These are phyloP conservation scores for Malacosoma neustria DNA, from an alignment of 2,888 invertebrate species.

Conservation along the genomic window DNA sequence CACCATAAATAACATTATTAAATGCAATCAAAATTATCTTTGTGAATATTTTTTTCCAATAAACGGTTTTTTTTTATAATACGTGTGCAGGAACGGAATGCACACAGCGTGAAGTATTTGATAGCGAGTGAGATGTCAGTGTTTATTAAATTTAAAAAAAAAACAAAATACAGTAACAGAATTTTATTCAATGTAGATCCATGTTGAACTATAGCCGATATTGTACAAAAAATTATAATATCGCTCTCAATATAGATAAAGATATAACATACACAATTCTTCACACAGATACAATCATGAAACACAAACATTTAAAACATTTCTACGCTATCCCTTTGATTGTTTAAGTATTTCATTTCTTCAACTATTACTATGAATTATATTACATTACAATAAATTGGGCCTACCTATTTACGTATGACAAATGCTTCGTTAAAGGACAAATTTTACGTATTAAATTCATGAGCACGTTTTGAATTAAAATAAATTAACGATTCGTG, in stretches of 20 bases:
- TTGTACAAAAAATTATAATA: slow-evolving; percentile 73
- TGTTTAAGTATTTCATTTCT: slow-evolving; percentile 65
- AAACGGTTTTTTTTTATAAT: too few species aligned
- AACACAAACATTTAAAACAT: slow-evolving; percentile 68
- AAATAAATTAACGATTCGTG: slow-evolving; percentile 48
- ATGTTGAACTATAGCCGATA: slow-evolving; percentile 69
- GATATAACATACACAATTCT: slow-evolving; percentile 62
- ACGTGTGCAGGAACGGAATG: too few species aligned
- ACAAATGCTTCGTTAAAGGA: slow-evolving; percentile 61
- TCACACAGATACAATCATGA: slow-evolving; percentile 68
- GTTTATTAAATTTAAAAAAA: too few species aligned
- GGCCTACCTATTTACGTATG: slow-evolving; percentile 73
- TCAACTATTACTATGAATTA: slow-evolving; percentile 58
- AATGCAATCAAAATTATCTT: too few species aligned
- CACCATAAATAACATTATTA: too few species aligned
- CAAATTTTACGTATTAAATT: slow-evolving; percentile 62
- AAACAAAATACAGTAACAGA: slow-evolving; percentile 63
- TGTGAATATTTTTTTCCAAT: too few species aligned
- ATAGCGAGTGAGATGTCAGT: too few species aligned
- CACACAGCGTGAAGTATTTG: too few species aligned
- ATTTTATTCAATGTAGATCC: slow-evolving; percentile 73
- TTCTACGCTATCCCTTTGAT: slow-evolving; percentile 55
- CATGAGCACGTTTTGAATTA: slow-evolving; percentile 57
- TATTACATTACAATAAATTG: slow-evolving; percentile 70
- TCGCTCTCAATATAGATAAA: slow-evolving; percentile 53